Conservation (phyloP, 1,140 invertebrate species). For the Coenobita brevimanus region DNA sequence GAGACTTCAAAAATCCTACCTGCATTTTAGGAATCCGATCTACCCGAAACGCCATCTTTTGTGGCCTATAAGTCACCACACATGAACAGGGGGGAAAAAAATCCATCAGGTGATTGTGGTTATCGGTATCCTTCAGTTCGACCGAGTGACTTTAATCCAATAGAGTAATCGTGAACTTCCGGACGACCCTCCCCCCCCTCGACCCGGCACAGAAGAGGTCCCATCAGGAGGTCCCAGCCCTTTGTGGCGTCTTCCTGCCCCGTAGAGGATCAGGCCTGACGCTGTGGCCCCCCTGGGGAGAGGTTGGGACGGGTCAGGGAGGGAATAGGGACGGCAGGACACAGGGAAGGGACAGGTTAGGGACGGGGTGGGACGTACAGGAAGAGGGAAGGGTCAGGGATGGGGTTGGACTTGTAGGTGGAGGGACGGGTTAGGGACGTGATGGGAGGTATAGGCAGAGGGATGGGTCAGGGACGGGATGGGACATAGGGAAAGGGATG, state of each 20-base stretch:
- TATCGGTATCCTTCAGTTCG: conserved; percentile 21
- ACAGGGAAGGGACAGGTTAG: no score
- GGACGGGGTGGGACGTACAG: no score
- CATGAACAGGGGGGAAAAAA: not conserved
- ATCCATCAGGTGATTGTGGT: conserved; percentile 9
- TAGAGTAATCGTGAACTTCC: conserved; percentile 59
- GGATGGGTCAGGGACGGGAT: no score
- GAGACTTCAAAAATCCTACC: not conserved
- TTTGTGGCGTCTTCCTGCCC: conserved; percentile 57
- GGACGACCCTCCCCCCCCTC: conserved; percentile 12
- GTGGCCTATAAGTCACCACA: conserved; percentile 3
- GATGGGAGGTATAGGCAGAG: not conserved
- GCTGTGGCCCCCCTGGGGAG: not conserved
- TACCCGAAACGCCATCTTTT: not conserved
- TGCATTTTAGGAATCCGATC: not conserved
- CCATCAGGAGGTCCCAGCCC: conserved; percentile 27
- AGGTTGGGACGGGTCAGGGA: not conserved
- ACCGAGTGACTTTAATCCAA: conserved; percentile 43
- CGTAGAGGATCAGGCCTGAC: not conserved
- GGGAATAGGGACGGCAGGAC: not conserved
- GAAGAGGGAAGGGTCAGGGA: no score
- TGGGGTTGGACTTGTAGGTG: no score
- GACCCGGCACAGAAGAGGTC: not conserved
- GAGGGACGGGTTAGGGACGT: no score
- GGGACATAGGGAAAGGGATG: not conserved